A percentile compares a stretch with the other conserved stretches of the same genome.
These are phyloP conservation scores for Volucella bombylans DNA, from an alignment of 2,888 invertebrate species.

Conservation along the genomic window DNA sequence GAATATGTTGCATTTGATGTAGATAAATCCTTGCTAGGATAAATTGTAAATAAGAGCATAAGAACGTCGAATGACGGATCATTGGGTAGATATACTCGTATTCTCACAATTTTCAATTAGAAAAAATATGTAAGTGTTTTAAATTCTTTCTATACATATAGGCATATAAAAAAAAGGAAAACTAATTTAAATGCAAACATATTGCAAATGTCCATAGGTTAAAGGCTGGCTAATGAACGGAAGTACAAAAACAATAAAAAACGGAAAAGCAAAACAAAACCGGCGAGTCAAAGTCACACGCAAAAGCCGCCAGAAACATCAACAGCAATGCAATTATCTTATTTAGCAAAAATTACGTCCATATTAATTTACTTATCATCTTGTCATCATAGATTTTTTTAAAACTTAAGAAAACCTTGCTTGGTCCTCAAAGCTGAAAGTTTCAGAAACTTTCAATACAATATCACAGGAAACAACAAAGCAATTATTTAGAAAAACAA, in stretches of 20 bases:
- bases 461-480: slow-evolving; percentile 11
- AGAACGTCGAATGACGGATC: no score
- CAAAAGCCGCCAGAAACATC: slow-evolving; percentile 68
- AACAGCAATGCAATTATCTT: slow-evolving; percentile 70
- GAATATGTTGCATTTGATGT: no score
- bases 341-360: slow-evolving; percentile 70
- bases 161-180: no score
- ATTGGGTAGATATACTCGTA: no score
- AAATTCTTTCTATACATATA: no score
- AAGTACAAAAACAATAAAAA: slow-evolving; percentile 9
- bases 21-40: no score
- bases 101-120: no score
- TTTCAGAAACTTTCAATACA: slow-evolving; percentile 35
- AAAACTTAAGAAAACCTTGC: slow-evolving; percentile 31
- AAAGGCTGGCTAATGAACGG: slow-evolving; percentile 7
- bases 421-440: slow-evolving; percentile 27
- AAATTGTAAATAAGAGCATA: no score
- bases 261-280: slow-evolving; percentile 17
- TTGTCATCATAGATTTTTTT: slow-evolving; percentile 56
- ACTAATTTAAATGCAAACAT: neutral
- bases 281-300: slow-evolving; percentile 53
- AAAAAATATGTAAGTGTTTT: no score
- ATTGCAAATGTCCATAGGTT: slow-evolving; percentile 38
- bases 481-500: slow-evolving; percentile 14
- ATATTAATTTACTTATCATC: slow-evolving; percentile 70